Conservation (phyloP, 2,888 invertebrate genomes). For the Crepidodera aurea region DNA sequence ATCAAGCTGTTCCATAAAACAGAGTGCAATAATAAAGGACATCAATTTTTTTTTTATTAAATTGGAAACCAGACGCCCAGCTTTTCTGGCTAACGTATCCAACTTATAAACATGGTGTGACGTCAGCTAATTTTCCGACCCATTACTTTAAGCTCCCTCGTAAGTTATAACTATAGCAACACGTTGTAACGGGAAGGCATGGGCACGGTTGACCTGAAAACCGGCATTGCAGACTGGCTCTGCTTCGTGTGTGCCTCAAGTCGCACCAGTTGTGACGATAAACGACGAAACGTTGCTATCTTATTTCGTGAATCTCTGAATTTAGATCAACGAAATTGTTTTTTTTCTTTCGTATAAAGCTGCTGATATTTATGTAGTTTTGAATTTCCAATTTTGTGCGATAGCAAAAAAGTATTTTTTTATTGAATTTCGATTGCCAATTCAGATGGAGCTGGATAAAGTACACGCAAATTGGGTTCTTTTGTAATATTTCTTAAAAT, state of each 20-base stretch:
- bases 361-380: too few species aligned
- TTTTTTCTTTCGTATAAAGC: neutral
- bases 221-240: slow-evolving; percentile 9
- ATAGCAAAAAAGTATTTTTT: too few species aligned
- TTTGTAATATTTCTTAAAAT: too few species aligned
- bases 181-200: slow-evolving; percentile 8
- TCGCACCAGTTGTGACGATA: slow-evolving; percentile 5
- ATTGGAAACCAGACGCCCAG: too few species aligned
- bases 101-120: neutral
- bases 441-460: too few species aligned
- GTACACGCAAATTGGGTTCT: too few species aligned
- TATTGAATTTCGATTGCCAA: too few species aligned
- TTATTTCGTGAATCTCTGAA: neutral
- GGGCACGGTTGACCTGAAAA: slow-evolving; percentile 20
- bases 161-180: slow-evolving; percentile 24
- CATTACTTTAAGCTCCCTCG: slow-evolving; percentile 13
- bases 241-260: neutral
- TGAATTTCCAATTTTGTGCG: too few species aligned
- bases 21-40: too few species aligned
- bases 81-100: neutral
- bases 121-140: slow-evolving; percentile 18
- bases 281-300: neutral
- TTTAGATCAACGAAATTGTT: neutral
- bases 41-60: too few species aligned
- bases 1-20: too few species aligned